Evolutionary conservation across 2,888 invertebrate species (phyloP).

Genomic region (Troides helena): DNA sequence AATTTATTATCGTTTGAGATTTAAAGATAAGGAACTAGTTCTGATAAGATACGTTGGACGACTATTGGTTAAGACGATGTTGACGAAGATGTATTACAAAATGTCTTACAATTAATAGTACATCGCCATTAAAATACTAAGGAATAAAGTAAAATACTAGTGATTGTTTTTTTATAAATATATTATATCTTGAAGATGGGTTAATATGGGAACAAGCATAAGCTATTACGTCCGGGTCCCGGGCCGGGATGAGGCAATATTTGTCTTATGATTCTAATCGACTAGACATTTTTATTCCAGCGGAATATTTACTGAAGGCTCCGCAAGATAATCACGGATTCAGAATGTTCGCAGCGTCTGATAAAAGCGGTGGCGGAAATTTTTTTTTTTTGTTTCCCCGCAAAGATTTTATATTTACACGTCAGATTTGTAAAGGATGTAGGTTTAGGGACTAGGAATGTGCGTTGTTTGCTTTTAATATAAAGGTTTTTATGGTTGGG

Average conservation of each 20-base stretch:
- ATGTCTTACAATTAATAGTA: too few relatives aligned
- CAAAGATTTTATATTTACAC: conserved; percentile 17
- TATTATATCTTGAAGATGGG: too few relatives aligned
- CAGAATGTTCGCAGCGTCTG: neutral
- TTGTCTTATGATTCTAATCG: conserved; percentile 4
- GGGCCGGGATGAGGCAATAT: neutral
- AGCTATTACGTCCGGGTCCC: neutral
- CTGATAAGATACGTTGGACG: too few relatives aligned
- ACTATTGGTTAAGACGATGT: too few relatives aligned
- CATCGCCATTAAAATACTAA: too few relatives aligned
- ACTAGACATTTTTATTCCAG: neutral
- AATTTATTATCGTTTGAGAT: too few relatives aligned
- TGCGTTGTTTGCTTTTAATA: neutral
- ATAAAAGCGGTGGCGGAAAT: neutral
- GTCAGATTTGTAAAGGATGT: conserved; percentile 21
- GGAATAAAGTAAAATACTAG: too few relatives aligned
- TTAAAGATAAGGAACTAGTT: too few relatives aligned
- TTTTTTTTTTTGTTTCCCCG: conserved; percentile 10
- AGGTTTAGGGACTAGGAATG: conserved; percentile 8
- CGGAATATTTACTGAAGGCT: conserved; percentile 10
- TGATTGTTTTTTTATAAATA: too few relatives aligned
- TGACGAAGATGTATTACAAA: too few relatives aligned
- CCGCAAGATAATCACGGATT: conserved; percentile 7
- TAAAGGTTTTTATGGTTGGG: neutral
- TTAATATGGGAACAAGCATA: too few relatives aligned